phyloP scores from a whole-genome alignment of 2,797 vertebrate genomes.

The Chelonia mydas region DNA sequence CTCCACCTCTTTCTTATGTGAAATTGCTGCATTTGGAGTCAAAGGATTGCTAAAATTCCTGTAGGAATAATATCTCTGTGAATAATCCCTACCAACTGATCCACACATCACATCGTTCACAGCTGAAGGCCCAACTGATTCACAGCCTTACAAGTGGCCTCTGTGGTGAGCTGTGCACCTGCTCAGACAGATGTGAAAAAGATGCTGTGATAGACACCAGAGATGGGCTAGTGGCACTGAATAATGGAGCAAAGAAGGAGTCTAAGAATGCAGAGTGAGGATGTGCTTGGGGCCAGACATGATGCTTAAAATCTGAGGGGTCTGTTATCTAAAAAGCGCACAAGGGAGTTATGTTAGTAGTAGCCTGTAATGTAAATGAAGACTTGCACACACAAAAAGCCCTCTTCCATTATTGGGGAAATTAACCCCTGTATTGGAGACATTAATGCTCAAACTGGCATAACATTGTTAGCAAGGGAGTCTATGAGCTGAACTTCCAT shows the following conservation, averaged over 20 bases:
- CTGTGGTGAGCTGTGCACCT: neutral
- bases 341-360: neutral
- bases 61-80: neutral
- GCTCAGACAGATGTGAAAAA: conserved; percentile 31
- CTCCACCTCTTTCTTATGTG: neutral
- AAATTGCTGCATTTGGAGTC: neutral
- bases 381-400: neutral
- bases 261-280: conserved; percentile 13
- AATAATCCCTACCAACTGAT: neutral
- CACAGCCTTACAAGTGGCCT: neutral
- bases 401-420: neutral
- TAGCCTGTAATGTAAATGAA: neutral
- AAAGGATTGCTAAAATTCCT: neutral
- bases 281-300: conserved; percentile 25
- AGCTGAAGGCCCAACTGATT: neutral
- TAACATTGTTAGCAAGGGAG: neutral
- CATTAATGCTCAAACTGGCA: neutral
- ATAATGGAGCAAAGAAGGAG: neutral
- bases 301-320: conserved; percentile 13
- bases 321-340: neutral
- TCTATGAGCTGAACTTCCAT: neutral
- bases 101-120: neutral
- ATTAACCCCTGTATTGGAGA: neutral
- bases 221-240: conserved; percentile 26
- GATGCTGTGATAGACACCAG: neutral